These are phyloP conservation scores for Caenorhabditis imperialis DNA, from an alignment of 2,888 invertebrate genomes.

Conservation along the genomic window DNA sequence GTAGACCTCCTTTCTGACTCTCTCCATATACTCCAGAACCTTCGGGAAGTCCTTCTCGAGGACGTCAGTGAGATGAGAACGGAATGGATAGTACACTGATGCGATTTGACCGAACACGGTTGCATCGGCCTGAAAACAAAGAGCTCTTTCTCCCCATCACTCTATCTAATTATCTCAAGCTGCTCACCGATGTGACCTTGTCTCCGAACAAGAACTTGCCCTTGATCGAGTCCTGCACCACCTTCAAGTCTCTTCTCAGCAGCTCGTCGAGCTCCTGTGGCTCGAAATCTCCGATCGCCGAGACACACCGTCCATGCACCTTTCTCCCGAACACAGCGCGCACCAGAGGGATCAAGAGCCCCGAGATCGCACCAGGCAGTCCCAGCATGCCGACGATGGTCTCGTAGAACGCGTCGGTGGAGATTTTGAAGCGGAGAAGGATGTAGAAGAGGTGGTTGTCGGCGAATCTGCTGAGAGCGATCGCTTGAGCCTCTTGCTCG, in stretches of 20 bases:
- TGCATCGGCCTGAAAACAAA: too few relatives aligned
- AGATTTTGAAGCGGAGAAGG: constrained; percentile 34
- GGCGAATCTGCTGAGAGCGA: constrained; percentile 46
- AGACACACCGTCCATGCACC: constrained; percentile 10
- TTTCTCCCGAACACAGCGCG: constrained; percentile 30
- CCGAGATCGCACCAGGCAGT: constrained; percentile 11
- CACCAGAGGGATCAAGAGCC: constrained; percentile 30
- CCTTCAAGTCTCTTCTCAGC: constrained; percentile 29
- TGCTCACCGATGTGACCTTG: constrained; percentile 87
- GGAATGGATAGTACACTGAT: constrained; percentile 61
- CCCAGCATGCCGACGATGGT: constrained; percentile 25
- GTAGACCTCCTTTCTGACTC: constrained; percentile 41
- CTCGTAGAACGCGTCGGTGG: constrained; percentile 25
- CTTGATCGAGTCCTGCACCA: constrained; percentile 34
- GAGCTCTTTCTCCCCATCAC: too few relatives aligned
- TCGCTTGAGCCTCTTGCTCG: constrained; percentile 44
- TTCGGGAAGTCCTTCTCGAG: constrained; percentile 41
- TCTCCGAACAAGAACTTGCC: constrained; percentile 95
- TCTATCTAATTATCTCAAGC: too few relatives aligned
- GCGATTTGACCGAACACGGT: constrained; percentile 73
- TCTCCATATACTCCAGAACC: constrained; percentile 34
- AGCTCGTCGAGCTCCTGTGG: constrained; percentile 35
- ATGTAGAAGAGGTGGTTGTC: constrained; percentile 50
- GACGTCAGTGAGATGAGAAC: constrained; percentile 20
- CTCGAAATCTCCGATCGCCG: constrained; percentile 43